Evolutionary conservation across 23 tunicate genomes (phyloP), one percentile per base, ranked within the genome.

Genomic region (Aplidium turbinatum): DNA sequence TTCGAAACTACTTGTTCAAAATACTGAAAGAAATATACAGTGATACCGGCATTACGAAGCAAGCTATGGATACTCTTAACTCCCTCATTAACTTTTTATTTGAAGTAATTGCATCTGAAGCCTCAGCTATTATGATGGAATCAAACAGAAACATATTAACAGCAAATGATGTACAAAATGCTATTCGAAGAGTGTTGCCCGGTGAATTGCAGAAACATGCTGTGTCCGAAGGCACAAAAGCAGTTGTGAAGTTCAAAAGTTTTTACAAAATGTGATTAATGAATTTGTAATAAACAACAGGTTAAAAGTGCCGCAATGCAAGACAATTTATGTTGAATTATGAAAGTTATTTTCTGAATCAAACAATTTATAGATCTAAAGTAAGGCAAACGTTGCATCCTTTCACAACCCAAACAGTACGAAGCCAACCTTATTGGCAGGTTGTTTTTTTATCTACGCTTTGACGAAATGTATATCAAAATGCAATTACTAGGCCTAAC

Each of bases 161-260:
- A 3, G 97, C 81, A 38, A 83, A 87, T 33, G 97, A 90, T 65
- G 72, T 90, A 19, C 89, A 83, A 56, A 83, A 54, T 36, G 97
- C 97, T 7, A 87, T 80, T 30, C 71, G 85, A 19, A 63, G 65
- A 51, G 57, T 90, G 1, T 63, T 90, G 27, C 97, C 97, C 9
- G 97, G 97, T 0, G 97, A 90, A 46, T 57, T 90, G 18, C 83
- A 90, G 33, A 90, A 83, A 31, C 97, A 90, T 42, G 97, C 97
- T 34, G 78, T 82, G 19, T 77, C 97, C 4, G 97, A 90, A 78
- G 97, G 97, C 63, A 78, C 97, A 42, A 90, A 90, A 55, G 97
- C 97, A 29, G 87, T 90, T 24, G 85, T 75, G 7, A 90, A 90
- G 58, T 90, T 83, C 40, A 90, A 90, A 73, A 85, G 79, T 31